Evolutionary conservation across 2,797 vertebrate species (phyloP).

Genomic region (Pangasius krempfi): DNA sequence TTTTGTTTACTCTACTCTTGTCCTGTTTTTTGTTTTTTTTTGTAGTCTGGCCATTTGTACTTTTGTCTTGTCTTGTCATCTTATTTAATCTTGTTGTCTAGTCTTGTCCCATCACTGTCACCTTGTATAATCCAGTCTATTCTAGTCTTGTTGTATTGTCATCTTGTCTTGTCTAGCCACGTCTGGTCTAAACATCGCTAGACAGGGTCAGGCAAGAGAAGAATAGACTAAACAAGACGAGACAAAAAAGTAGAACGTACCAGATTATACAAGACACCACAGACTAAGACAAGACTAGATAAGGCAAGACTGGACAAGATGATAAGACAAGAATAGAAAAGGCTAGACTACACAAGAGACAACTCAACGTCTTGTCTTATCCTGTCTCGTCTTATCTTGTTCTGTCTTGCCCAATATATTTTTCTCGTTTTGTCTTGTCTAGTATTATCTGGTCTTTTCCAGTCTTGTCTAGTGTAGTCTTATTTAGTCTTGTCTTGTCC

Average conservation of each 20-base stretch:
- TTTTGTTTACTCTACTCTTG: background rate
- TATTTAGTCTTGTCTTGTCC: background rate
- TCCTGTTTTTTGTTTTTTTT: background rate
- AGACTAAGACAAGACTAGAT: background rate
- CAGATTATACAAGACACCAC: background rate
- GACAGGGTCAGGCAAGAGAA: background rate
- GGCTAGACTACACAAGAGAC: background rate
- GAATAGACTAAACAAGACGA: background rate
- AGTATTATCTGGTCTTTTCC: background rate
- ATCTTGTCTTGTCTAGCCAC: background rate
- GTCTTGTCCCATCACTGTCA: background rate
- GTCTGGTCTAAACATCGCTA: background rate
- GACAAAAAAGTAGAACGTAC: background rate
- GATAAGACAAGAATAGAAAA: background rate
- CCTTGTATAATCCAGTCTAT: background rate
- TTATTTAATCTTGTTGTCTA: background rate
- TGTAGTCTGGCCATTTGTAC: background rate
- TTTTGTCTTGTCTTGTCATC: background rate
- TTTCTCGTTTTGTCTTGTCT: background rate
- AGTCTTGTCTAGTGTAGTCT: background rate
- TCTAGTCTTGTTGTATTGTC: background rate
- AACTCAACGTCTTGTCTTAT: background rate
- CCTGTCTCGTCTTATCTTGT: background rate
- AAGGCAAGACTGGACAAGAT: background rate
- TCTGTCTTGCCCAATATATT: background rate